Conservation (phyloP, 92 coral and sea anemone species). For the Chrysogorgia sp. region DNA sequence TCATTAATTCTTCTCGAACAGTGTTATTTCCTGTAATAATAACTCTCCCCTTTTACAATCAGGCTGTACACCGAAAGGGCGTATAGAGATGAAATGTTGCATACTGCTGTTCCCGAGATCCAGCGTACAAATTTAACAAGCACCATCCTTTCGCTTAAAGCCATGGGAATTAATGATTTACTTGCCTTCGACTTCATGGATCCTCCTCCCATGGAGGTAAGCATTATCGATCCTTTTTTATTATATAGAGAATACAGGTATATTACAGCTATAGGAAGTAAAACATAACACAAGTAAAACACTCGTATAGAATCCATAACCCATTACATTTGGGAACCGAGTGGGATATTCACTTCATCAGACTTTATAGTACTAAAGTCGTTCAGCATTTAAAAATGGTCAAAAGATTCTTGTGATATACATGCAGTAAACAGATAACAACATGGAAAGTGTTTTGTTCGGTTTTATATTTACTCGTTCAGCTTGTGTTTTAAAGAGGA, state of each 20-base stretch:
- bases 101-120: constrained; percentile 97
- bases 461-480: no score
- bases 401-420: no score
- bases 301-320: neutral
- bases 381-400: no score
- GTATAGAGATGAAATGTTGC: constrained; percentile 96
- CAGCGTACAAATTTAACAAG: constrained; percentile 96
- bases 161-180: constrained; percentile 97
- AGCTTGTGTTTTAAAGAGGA: no score
- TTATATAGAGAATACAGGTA: neutral
- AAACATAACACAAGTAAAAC: no score
- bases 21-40: no score
- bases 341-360: no score
- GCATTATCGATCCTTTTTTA: neutral
- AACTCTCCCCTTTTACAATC: neutral
- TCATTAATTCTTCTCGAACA: neutral
- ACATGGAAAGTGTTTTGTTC: no score
- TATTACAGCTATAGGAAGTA: no score
- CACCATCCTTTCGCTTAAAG: constrained; percentile 91
- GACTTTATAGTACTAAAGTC: no score
- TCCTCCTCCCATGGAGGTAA: constrained; percentile 98
- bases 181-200: constrained; percentile 98
- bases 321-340: neutral
- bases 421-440: no score
- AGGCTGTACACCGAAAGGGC: constrained; percentile 95